A percentile compares a stretch with the other conserved stretches of the same genome.
phyloP scores from a whole-genome alignment of 2,888 invertebrate genomes.

The Caenorhabditis virilis region DNA sequence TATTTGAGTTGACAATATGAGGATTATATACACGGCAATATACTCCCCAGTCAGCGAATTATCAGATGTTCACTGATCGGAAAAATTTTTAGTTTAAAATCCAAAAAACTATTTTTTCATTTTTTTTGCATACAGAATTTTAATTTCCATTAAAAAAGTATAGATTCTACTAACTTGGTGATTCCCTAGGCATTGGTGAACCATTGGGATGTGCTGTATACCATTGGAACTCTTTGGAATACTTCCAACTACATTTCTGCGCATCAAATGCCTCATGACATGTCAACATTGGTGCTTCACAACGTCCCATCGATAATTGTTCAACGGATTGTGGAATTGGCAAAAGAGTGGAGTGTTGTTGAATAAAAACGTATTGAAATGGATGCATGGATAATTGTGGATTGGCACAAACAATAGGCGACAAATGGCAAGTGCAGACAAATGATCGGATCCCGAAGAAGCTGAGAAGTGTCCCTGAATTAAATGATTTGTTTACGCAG shows the following conservation, averaged over 20 bases:
- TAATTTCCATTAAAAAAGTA: too few species aligned
- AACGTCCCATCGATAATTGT: slow-evolving; percentile 2
- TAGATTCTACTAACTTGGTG: slow-evolving; percentile 32
- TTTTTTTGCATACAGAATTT: too few species aligned
- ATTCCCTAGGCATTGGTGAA: slow-evolving; percentile 27
- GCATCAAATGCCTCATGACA: slow-evolving; percentile 25
- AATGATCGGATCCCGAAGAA: slow-evolving; percentile 55
- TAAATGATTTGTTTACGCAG: too few species aligned
- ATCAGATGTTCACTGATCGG: too few species aligned
- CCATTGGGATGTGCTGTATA: slow-evolving; percentile 34
- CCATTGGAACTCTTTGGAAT: slow-evolving; percentile 43
- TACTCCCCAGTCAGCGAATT: too few species aligned
- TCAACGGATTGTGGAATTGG: too few species aligned
- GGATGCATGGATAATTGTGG: slow-evolving; percentile 34
- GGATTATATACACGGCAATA: too few species aligned
- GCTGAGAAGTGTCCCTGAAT: slow-evolving; percentile 47
- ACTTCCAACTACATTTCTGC: slow-evolving; percentile 35
- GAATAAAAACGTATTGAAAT: slow-evolving; percentile 19
- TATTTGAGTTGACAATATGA: too few species aligned
- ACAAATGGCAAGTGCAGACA: slow-evolving; percentile 45
- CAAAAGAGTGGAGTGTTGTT: slow-evolving; percentile 21
- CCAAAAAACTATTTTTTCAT: too few species aligned
- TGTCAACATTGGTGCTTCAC: slow-evolving; percentile 7
- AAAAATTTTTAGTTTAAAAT: too few species aligned
- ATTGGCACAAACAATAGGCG: slow-evolving; percentile 39